Conservation (phyloP, 2,888 invertebrate genomes). For the Anaspis maculata region DNA sequence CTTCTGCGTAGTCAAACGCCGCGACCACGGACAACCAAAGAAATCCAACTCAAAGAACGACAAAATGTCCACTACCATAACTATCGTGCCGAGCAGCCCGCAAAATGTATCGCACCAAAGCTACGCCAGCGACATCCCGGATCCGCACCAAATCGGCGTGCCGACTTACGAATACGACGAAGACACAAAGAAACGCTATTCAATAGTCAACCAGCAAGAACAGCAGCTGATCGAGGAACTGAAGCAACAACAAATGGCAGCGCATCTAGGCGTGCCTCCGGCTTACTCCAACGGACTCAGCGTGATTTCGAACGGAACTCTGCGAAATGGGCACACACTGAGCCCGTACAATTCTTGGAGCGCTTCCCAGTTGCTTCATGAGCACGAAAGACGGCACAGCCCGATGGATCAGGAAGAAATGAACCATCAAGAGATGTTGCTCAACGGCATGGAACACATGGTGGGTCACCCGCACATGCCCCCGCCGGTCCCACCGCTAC, state of each 20-base stretch:
- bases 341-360: slow-evolving; percentile 53
- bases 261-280: slow-evolving; percentile 18
- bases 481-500: slow-evolving; percentile 49
- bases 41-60: slow-evolving; percentile 32
- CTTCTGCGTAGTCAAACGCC: slow-evolving; percentile 43
- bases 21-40: slow-evolving; percentile 29
- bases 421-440: slow-evolving; percentile 16
- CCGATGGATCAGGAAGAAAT: slow-evolving; percentile 37
- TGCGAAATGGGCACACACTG: slow-evolving; percentile 40
- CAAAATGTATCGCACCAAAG: slow-evolving; percentile 30
- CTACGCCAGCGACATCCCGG: slow-evolving; percentile 31
- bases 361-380: slow-evolving; percentile 50
- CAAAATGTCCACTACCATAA: slow-evolving; percentile 39
- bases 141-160: slow-evolving; percentile 42
- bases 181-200: slow-evolving; percentile 44
- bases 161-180: slow-evolving; percentile 43
- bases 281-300: slow-evolving; percentile 34
- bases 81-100: slow-evolving; percentile 42
- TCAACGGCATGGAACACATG: slow-evolving; percentile 34
- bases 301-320: slow-evolving; percentile 39
- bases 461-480: slow-evolving; percentile 31
- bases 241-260: slow-evolving; percentile 37
- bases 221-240: slow-evolving; percentile 42
- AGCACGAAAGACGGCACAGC: slow-evolving; percentile 50
- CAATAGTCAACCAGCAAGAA: slow-evolving; percentile 43